phyloP scores from a whole-genome alignment of 2,797 vertebrate species.

The Pteropus rufus region DNA sequence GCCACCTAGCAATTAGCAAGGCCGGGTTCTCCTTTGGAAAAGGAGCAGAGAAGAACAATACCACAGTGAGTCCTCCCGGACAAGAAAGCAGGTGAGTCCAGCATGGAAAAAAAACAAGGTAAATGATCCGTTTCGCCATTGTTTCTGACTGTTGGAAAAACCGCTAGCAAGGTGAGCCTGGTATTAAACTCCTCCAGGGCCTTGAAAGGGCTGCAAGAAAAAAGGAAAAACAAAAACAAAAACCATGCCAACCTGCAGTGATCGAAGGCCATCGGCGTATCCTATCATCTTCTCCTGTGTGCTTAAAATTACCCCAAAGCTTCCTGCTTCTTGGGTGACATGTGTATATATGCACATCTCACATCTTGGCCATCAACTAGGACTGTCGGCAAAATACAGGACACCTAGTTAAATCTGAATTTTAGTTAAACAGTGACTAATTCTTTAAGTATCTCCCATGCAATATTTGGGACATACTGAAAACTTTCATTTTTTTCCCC shows the following conservation, averaged over 20 bases:
- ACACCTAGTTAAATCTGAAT: neutral
- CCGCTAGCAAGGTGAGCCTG: neutral
- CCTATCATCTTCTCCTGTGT: neutral
- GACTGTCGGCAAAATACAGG: neutral
- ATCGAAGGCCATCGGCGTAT: neutral
- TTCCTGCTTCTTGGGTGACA: neutral
- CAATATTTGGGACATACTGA: neutral
- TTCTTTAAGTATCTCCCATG: neutral
- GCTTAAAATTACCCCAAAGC: neutral
- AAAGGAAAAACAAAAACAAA: neutral
- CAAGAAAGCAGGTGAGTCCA: conserved; percentile 61
- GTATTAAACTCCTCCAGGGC: neutral
- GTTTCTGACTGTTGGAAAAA: conserved; percentile 26
- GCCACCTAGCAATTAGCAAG: conserved; percentile 69
- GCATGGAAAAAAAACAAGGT: conserved; percentile 27
- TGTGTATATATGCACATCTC: rapidly evolving
- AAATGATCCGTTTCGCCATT: conserved; percentile 56
- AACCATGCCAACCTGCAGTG: neutral
- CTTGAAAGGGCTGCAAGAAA: neutral
- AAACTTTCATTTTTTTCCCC: neutral
- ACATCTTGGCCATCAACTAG: neutral
- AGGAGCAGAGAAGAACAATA: conserved; percentile 2
- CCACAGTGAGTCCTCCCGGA: neutral
- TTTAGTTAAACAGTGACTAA: neutral
- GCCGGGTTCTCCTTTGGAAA: conserved; percentile 62